These are phyloP conservation scores for Epistrophe grossulariae DNA, from an alignment of 2,888 invertebrate species.

Conservation along the genomic window DNA sequence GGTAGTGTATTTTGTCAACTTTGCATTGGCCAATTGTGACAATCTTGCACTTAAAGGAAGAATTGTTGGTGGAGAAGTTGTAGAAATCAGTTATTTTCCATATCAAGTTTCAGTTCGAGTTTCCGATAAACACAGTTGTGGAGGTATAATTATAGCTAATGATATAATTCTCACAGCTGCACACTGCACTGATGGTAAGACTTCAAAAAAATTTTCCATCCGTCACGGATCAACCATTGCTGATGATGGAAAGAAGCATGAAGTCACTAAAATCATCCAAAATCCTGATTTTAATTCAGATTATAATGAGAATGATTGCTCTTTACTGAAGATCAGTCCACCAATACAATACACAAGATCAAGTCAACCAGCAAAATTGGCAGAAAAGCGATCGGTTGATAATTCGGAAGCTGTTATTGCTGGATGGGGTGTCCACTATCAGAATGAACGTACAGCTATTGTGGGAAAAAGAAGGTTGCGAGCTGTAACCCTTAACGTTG, in stretches of 20 bases:
- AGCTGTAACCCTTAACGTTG: background rate
- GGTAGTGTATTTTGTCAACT: background rate
- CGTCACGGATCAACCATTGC: slow-evolving; percentile 1
- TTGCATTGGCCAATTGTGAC: background rate
- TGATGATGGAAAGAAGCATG: background rate
- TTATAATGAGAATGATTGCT: background rate
- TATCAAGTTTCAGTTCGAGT: slow-evolving; percentile 9
- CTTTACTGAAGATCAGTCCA: background rate
- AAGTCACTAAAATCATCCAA: background rate
- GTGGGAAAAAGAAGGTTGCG: background rate
- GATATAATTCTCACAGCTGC: background rate
- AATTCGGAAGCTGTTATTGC: background rate
- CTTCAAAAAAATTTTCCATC: background rate
- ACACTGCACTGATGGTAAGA: background rate
- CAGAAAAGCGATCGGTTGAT: background rate
- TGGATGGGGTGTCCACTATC: slow-evolving; percentile 2
- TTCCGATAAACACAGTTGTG: background rate
- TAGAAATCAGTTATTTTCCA: background rate
- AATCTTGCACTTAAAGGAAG: background rate
- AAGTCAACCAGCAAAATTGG: slow-evolving; percentile 1
- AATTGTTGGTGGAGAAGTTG: background rate
- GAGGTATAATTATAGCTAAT: background rate
- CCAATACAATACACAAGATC: background rate
- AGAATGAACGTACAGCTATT: background rate
- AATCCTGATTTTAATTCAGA: background rate